Evolutionary conservation across 2,797 vertebrate species (phyloP), one percentile per base, ranked within the genome.

Genomic region (Sebastes steindachneri): DNA sequence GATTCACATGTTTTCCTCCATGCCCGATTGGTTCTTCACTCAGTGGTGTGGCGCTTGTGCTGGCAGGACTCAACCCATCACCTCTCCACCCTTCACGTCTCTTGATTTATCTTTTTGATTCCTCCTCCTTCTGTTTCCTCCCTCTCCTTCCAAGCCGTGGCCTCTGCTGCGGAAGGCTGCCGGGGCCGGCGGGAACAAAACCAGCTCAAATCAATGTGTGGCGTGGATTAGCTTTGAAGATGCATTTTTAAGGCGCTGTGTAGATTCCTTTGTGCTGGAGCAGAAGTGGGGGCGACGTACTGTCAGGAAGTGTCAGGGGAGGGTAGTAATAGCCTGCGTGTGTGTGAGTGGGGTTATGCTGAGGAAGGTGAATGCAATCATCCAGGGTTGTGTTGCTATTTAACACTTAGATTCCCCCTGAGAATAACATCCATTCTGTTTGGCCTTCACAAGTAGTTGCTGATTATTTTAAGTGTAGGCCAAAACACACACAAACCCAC

Each of bases 151-250:
- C 67, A 51, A 5, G 35, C 66, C 9, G 1, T 25, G 73, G 51
- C 62, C 70, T 48, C 53, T 51, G 58, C 59, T 31, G 53, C 12
- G 15, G 37, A 37, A n/a, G 11, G 41, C 54, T 12, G 19, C 4
- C 28, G 21, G 28, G 53, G 70, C 65, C 5, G 1, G n/a, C 1
- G 10, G 54, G 63, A 77, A 64, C 51, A 58, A 74, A 85, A 48
- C 48, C 64, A 21, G 55, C 77, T 80, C 65, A 35, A 84, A 84
- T 89, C 84, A 73, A 76, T 83, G 68, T 51, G 71, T 65, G 69
- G 58, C 82, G 74, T 86, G 77, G 84, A 86, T 83, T 77, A 85
- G 73, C 68, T 84, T 83, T 87, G 80, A 80, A 88, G 76, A 74
- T 76, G 53, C 71, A 45, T 80, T 79, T 51, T 88, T 77, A 83